A percentile compares a stretch with the other conserved stretches of the same genome.
Conservation (phyloP, 2,888 invertebrate species). For the Oscheius sp. region DNA sequence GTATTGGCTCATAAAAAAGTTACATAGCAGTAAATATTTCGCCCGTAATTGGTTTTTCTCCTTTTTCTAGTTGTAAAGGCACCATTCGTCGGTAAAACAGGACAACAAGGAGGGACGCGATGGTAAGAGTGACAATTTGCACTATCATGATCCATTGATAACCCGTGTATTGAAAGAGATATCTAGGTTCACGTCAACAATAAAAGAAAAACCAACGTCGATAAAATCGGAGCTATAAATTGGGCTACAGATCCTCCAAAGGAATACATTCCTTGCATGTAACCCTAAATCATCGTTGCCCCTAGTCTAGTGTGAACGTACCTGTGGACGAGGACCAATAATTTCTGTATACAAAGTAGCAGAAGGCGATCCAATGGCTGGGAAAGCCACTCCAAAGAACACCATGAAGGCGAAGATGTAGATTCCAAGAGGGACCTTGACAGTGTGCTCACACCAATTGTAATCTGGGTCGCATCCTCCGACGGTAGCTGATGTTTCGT, state of each 20-base stretch:
- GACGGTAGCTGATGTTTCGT: slow-evolving; percentile 35
- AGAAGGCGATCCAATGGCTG: slow-evolving; percentile 45
- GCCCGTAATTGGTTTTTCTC: too few relatives aligned
- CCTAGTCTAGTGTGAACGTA: neutral
- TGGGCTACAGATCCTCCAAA: slow-evolving; percentile 52
- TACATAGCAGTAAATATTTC: too few relatives aligned
- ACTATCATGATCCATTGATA: slow-evolving; percentile 44
- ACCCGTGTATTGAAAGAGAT: slow-evolving; percentile 52
- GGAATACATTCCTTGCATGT: slow-evolving; percentile 54
- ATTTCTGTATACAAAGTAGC: slow-evolving; percentile 47
- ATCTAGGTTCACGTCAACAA: slow-evolving; percentile 19
- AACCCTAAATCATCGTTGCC: slow-evolving; percentile 35
- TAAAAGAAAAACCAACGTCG: neutral
- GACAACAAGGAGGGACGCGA: slow-evolving; percentile 37
- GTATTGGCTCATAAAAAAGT: too few relatives aligned
- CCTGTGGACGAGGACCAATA: slow-evolving; percentile 45
- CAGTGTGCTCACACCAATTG: slow-evolving; percentile 44
- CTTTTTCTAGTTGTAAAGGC: too few relatives aligned
- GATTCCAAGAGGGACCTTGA: slow-evolving; percentile 42
- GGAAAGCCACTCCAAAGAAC: slow-evolving; percentile 51
- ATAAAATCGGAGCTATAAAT: slow-evolving; percentile 36
- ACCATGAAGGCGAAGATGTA: slow-evolving; percentile 44
- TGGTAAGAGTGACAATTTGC: slow-evolving; percentile 36
- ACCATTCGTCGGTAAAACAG: slow-evolving; percentile 46
- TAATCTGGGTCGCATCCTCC: slow-evolving; percentile 45